Base-by-base conservation (phyloP, 2,888 invertebrate genomes). In the Liodrosophila aerea region DNA sequence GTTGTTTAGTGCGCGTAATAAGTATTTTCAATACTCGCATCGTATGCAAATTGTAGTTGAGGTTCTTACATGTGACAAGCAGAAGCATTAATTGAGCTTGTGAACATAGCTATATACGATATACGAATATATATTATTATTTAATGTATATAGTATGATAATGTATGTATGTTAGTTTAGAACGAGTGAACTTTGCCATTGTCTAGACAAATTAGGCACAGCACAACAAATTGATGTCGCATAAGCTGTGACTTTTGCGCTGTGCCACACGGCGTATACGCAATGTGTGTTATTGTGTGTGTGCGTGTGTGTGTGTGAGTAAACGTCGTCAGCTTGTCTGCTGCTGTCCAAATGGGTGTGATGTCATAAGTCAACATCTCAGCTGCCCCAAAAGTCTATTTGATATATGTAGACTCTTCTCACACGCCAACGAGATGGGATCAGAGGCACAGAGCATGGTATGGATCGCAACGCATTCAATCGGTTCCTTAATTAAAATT, bases 341-440 rank as follows among this genome's bases (percentile, higher is more conserved):
- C 56, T 50, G 64, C 59, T 57, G 44, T 57, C 47, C 70, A 67
- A 71, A 64, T 67, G 75, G 49, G 63, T 76, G 78, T 80, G 78
- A 80, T 87, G 87, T 87, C 87, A 87, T 83, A 87, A 85, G 87
- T 87, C 85, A 87, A 76, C 74, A 78, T 65, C 64, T 59, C 65
- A 65, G 62, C 62, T 74, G 75, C 61, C 66, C 69, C 62, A 60
- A 64, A 57, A 63, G 56, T 64, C 71, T 65, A 63, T 59, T 62
- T 73, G 46, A 43, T 52, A 44, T 52, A 51, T 50, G 40, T 51
- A 27, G 16, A 22, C 18, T 7, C 1, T 4, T 11, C n/a, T n/a
- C n/a, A n/a, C n/a, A n/a, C n/a, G 16, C 16, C 1, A 18, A 1
- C 7, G 22, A n/a, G 22, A 4, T 5, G 11, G 11, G 8, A n/a